Base-by-base conservation (phyloP, 2,113 vertebrate genomes). In the Prochilodus magdalenae region DNA sequence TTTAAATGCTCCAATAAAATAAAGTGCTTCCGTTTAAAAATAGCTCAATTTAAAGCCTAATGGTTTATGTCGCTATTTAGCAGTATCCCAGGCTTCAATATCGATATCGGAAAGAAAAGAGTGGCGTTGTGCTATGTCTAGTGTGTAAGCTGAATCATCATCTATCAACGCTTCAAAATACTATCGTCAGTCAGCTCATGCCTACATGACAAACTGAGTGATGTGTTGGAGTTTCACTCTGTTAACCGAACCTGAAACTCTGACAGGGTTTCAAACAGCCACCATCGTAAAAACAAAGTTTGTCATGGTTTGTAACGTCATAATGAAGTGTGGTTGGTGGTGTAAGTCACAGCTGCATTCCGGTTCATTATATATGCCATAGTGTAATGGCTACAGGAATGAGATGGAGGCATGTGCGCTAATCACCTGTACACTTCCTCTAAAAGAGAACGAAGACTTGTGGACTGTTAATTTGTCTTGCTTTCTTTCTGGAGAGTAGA, bases 381-480 rank as follows among this genome's bases (percentile, higher is more conserved):
- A 26, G 40, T 75, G 24, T 29, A 47, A 30, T 75, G 55, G 63
- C 80, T 75, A 62, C 22, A 53, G 40, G 72, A 67, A 60, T 75
- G 53, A 67, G 30, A 44, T 15, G 18, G 40, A 74, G 7, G 59
- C 60, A 26, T 18, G n/a, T 14, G 33, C 40, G n/a, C 10, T 36
- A 36, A 59, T 59, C 62, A 57, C 24, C 80, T 75, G 60, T 44
- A 27, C 10, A 13, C 44, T 33, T 65, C 11, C 27, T 77, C 6
- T 57, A 14, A 69, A 27, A 11, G 16, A 27, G 22, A 27, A 36
- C n/a, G 66, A 20, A 33, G n/a, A n/a, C 69, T 29, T 63, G 26
- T 22, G 44, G 62, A 73, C 55, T 22, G 33, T 44, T 10, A 4
- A 11, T 36, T 18, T 40, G 11, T 44, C 66, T 13, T 24, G 36